Percentiles rank a stretch among this genome's conserved stretches.
Conservation (phyloP, 2,888 invertebrate species). For the Drosophila prolongata region DNA sequence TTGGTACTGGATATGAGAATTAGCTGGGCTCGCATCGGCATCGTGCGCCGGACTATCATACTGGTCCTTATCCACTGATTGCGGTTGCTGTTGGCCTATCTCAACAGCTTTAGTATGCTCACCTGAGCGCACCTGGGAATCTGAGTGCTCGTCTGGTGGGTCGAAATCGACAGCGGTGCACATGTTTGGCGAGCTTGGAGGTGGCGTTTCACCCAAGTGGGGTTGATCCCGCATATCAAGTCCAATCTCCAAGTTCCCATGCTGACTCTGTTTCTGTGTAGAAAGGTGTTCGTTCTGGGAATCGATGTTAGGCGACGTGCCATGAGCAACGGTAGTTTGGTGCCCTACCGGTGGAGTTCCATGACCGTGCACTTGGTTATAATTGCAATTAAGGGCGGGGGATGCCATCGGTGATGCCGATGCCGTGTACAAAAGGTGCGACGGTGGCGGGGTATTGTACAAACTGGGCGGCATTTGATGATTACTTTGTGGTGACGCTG, state of each 20-base stretch:
- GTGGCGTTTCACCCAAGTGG: slow-evolving; percentile 73
- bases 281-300: slow-evolving; percentile 39
- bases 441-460: slow-evolving; percentile 70
- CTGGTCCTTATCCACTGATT: slow-evolving; percentile 40
- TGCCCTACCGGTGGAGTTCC: slow-evolving; percentile 62
- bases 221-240: slow-evolving; percentile 44
- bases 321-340: slow-evolving; percentile 17
- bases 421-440: slow-evolving; percentile 68
- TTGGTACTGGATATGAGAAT: slow-evolving; percentile 60
- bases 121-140: slow-evolving; percentile 8
- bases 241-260: slow-evolving; percentile 6
- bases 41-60: slow-evolving; percentile 48
- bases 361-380: slow-evolving; percentile 57
- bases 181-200: slow-evolving; percentile 76
- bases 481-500: slow-evolving; percentile 58
- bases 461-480: slow-evolving; percentile 65
- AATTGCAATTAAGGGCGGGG: slow-evolving; percentile 78
- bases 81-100: slow-evolving; percentile 33
- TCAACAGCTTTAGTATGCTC: slow-evolving; percentile 25
- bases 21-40: slow-evolving; percentile 20
- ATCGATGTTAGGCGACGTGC: slow-evolving; percentile 54
- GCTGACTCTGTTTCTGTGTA: slow-evolving; percentile 16
- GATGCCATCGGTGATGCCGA: slow-evolving; percentile 82
- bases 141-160: slow-evolving; percentile 47
- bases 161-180: slow-evolving; percentile 74